phyloP scores from a whole-genome alignment of 2,797 vertebrate genomes.

The Danio tinwini region DNA sequence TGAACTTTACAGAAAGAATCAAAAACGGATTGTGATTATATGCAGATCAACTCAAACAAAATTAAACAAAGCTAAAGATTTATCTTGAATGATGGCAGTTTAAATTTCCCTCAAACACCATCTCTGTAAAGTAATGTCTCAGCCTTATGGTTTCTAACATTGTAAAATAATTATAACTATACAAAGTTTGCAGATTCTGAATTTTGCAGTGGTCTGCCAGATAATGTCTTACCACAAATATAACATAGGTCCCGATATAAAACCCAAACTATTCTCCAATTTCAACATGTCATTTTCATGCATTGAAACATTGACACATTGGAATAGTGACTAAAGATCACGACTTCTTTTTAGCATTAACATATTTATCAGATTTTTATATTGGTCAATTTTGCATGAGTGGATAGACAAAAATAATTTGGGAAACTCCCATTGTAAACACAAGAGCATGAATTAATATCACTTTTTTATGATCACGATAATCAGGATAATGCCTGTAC shows the following conservation, averaged over 20 bases:
- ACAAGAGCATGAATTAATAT: background rate
- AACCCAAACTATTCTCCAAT: too few relatives aligned
- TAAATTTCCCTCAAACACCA: background rate
- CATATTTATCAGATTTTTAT: background rate
- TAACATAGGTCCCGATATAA: background rate
- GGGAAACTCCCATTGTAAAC: background rate
- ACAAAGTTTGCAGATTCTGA: background rate
- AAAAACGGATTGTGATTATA: background rate
- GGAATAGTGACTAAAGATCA: background rate
- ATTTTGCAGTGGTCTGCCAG: too few relatives aligned
- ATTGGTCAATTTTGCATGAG: background rate
- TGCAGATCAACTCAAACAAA: background rate
- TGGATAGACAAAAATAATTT: background rate
- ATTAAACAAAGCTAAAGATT: background rate
- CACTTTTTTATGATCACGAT: background rate
- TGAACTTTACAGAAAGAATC: background rate
- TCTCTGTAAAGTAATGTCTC: background rate
- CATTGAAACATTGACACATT: background rate
- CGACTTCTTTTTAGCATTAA: background rate
- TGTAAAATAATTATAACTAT: background rate
- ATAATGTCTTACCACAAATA: background rate
- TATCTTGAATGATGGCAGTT: background rate
- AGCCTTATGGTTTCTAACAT: background rate
- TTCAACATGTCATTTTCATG: background rate
- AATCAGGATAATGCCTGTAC: slow-evolving; percentile 2